Conservation (phyloP, 2,888 invertebrate genomes). For the Troglohyphantes excavatus region DNA sequence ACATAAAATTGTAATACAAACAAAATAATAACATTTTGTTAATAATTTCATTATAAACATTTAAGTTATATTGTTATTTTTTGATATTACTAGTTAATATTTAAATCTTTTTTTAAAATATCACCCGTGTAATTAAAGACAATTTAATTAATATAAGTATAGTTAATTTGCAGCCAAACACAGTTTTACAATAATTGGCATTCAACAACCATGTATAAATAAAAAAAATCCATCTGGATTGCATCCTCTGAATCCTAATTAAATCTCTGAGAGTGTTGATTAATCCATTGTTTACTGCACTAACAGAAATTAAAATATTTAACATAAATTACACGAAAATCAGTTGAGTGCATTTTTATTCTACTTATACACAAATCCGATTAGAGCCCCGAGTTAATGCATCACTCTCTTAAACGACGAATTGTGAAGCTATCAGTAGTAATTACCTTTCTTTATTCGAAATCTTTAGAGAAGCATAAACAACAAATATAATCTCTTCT, state of each 20-base stretch:
- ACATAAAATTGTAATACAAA: too few relatives aligned
- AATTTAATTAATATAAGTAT: too few relatives aligned
- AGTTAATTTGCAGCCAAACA: too few relatives aligned
- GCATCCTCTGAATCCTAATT: not conserved
- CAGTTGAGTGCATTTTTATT: not conserved
- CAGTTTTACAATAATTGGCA: too few relatives aligned
- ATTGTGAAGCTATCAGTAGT: slow-evolving; percentile 51
- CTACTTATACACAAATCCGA: slow-evolving; percentile 22
- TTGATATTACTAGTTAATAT: too few relatives aligned
- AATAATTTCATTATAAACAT: too few relatives aligned
- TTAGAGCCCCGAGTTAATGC: slow-evolving; percentile 32
- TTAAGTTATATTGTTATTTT: too few relatives aligned
- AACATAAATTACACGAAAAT: slow-evolving; percentile 1
- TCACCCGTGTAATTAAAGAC: too few relatives aligned
- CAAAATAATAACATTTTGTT: too few relatives aligned
- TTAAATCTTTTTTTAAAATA: too few relatives aligned
- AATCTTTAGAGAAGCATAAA: slow-evolving; percentile 20
- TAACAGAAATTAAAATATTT: slow-evolving; percentile 31
- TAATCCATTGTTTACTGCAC: not conserved
- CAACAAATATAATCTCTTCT: slow-evolving; percentile 23
- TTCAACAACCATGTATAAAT: too few relatives aligned
- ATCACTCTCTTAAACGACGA: slow-evolving; percentile 18
- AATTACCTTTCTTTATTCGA: slow-evolving; percentile 51
- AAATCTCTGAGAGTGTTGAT: not conserved
- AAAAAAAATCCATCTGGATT: too few relatives aligned